Conservation (phyloP, 2,113 vertebrate genomes). For the Labeo rohita region DNA sequence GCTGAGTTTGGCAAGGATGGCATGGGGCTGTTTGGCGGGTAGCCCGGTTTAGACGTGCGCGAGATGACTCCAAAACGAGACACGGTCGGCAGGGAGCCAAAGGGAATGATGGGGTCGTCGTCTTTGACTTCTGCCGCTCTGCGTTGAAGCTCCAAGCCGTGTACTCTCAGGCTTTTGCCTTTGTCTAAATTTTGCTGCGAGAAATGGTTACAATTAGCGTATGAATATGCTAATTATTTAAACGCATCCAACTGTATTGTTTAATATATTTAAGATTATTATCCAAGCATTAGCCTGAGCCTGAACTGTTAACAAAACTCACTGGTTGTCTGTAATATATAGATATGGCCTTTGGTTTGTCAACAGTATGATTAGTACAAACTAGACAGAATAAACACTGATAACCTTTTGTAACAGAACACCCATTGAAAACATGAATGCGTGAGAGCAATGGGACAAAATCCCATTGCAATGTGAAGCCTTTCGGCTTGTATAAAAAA, state of each 20-base stretch:
- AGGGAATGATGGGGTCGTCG: conserved; percentile 97
- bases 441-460: not conserved
- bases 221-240: not conserved
- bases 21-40: conserved; percentile 87
- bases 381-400: conserved; percentile 41
- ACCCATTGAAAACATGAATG: conserved; percentile 2
- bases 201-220: conserved; percentile 1
- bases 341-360: conserved; percentile 49
- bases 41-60: conserved; percentile 91
- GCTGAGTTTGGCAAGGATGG: conserved; percentile 81
- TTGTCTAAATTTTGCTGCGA: conserved; percentile 81
- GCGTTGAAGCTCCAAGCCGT: conserved; percentile 86
- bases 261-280: not conserved
- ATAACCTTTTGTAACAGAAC: conserved; percentile 36
- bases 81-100: conserved; percentile 94
- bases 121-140: conserved; percentile 87
- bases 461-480: not conserved
- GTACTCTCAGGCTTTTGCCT: conserved; percentile 87
- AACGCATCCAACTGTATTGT: not conserved
- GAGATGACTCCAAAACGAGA: conserved; percentile 97
- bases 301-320: not conserved
- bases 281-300: not conserved
- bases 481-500: not conserved
- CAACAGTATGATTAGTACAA: conserved; percentile 9
- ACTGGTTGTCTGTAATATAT: not conserved